Conservation (phyloP, 2,113 vertebrate species). For the Rhinichthys klamathensis region DNA sequence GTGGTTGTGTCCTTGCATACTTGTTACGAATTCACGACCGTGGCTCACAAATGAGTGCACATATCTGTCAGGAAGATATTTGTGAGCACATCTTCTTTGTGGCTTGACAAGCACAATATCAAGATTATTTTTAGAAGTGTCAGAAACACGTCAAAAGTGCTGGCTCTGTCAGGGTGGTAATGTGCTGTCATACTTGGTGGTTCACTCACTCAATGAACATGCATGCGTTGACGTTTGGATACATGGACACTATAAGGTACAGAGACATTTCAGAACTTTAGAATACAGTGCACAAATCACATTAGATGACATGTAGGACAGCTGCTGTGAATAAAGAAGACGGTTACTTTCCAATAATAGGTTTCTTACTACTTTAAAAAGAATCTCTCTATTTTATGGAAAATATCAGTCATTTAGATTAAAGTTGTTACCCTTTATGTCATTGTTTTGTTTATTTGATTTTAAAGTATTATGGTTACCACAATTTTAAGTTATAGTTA, state of each 20-base stretch:
- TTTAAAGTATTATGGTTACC: not conserved
- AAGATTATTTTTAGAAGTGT: conserved; percentile 32
- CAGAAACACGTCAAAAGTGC: conserved; percentile 1
- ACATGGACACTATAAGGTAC: not conserved
- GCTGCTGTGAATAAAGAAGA: not conserved
- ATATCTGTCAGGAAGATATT: not conserved
- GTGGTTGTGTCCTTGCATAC: not conserved
- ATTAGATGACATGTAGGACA: not conserved
- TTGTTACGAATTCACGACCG: not conserved
- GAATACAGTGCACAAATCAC: not conserved
- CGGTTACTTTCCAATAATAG: not conserved
- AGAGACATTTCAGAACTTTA: not conserved
- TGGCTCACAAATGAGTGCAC: not conserved
- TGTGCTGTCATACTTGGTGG: conserved; percentile 11
- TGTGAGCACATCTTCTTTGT: conserved; percentile 24
- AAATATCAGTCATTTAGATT: too few relatives aligned
- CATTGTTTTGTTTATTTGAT: not conserved
- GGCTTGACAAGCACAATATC: conserved; percentile 22
- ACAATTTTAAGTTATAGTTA: not conserved
- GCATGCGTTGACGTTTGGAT: not conserved
- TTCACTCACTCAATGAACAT: conserved; percentile 10
- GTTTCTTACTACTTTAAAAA: not conserved
- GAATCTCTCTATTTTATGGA: not conserved
- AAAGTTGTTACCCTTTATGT: not conserved
- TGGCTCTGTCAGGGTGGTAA: not conserved